Base-by-base conservation (phyloP, 2,797 vertebrate species). In the Danio kyathit region DNA sequence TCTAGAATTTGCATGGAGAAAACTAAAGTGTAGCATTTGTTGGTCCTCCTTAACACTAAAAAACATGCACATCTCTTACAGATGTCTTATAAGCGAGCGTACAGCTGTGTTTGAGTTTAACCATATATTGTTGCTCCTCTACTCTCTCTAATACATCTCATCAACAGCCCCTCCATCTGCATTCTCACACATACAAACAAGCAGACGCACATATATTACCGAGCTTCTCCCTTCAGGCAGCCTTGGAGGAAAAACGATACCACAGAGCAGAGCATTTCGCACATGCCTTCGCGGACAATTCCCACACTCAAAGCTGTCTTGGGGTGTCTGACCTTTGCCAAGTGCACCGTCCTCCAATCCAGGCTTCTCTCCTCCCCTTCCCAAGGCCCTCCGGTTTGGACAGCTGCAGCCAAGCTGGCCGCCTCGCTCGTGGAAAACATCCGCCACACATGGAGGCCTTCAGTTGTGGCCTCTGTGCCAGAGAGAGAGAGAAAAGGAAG, bases 331-430 rank as follows among this genome's bases (percentile, higher is more conserved):
- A 94, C 94, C 94, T 94, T 93, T 94, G 93, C 93, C 93, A 94
- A 94, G 91, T 88, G 88, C 84, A 79, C 88, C 89, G 70, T 89
- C 91, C 88, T 76, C 78, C 88, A 85, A 87, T 46, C 10, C 63
- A 72, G 86, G 85, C 85, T 85, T 85, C 76, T 81, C 84, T 86
- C 88, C 86, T 88, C 80, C 83, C 88, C 91, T 92, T 92, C 94
- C 94, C 93, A 90, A 90, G 92, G 93, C 93, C 94, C 93, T 86
- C 86, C 38, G 87, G 94, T 94, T 94, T 94, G 92, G 88, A 94
- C 89, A 95, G 93, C 81, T 94, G 91, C 91, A 94, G 94, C 93
- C 94, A 95, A 97, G 96, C 96, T 96, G 96, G 92, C 92, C 93
- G 91, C 64, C 87, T 86, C 85, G 92, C 91, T 95, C 94, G 94